These are phyloP conservation scores for Tragopan temminckii DNA, from an alignment of 2,797 vertebrate genomes.

Conservation along the genomic window DNA sequence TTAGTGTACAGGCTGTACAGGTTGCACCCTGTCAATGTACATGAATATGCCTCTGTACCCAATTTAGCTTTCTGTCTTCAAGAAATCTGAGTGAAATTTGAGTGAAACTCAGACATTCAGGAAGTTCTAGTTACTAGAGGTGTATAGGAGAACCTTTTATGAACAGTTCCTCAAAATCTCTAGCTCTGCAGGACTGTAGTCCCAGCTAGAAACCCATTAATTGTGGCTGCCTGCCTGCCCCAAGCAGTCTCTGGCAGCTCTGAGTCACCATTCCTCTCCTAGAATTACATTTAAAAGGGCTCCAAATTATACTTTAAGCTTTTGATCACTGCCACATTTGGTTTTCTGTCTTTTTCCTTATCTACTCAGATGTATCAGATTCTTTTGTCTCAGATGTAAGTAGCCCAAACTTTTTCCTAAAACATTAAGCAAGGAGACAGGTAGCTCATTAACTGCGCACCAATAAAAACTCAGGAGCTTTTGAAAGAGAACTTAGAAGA, in stretches of 20 bases:
- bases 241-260: background rate
- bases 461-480: background rate
- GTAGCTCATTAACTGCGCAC: conserved; percentile 17
- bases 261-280: background rate
- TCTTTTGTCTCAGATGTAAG: background rate
- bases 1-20: too few species aligned
- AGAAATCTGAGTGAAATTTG: conserved; percentile 34
- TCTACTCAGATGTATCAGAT: background rate
- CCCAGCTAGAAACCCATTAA: background rate
- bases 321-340: background rate
- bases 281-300: background rate
- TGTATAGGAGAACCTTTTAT: background rate
- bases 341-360: background rate
- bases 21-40: background rate
- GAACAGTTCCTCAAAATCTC: background rate
- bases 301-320: background rate
- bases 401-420: background rate
- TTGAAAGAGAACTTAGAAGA: background rate
- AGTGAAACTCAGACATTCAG: conserved; percentile 24
- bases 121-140: conserved; percentile 8
- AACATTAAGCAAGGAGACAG: background rate
- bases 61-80: conserved; percentile 7
- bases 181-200: background rate
- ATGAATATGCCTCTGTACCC: background rate
- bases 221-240: background rate